Base-by-base conservation (phyloP, 2,888 invertebrate species). In the Sminthurinus aureus region DNA sequence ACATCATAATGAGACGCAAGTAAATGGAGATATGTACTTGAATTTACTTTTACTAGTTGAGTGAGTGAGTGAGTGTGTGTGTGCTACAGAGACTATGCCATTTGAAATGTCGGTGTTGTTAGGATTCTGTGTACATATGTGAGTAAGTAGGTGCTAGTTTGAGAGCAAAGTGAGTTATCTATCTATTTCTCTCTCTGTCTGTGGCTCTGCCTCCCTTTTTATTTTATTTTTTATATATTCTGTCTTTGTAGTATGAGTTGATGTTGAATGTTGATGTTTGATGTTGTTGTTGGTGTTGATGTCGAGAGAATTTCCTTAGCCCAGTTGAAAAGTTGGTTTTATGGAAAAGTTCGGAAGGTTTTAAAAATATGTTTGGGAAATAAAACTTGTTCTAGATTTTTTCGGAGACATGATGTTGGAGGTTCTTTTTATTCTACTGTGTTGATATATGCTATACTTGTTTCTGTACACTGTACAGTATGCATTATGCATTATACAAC, bases 351-450 rank as follows among this genome's bases (percentile, higher is more conserved):
- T 80, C 80, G 80, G 80, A 80, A 80, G 80, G 80, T 71, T 74
- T 80, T 52, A 80, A 80, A 80, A 80, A 80, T 74, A 71, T 73
- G 80, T 74, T 80, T 80, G 80, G 80, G 80, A 80, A 80, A 79
- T 79, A 79, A 79, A 80, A 80, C 80, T 80, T 80, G 80, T 80
- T 80, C 80, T 80, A 80, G 80, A 80, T 80, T 80, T 80, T 80
- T 80, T 52, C 58, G 74, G 51, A n/a, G 69, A 24, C 50, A 51
- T 66, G 38, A 38, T 58, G 9, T 20, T n/a, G 52, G 24, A 74
- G 66, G 69, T 80, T 58, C 15, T 71, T 24, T 26, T 20, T 24
- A 26, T 69, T 4, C 38, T 38, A 38, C 6, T 38, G n/a, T n/a
- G n/a, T n/a, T n/a, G n/a, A n/a, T n/a, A n/a, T n/a, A n/a, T n/a